Base-by-base conservation (phyloP, 2,113 vertebrate species). In the Amazona guildingii region DNA sequence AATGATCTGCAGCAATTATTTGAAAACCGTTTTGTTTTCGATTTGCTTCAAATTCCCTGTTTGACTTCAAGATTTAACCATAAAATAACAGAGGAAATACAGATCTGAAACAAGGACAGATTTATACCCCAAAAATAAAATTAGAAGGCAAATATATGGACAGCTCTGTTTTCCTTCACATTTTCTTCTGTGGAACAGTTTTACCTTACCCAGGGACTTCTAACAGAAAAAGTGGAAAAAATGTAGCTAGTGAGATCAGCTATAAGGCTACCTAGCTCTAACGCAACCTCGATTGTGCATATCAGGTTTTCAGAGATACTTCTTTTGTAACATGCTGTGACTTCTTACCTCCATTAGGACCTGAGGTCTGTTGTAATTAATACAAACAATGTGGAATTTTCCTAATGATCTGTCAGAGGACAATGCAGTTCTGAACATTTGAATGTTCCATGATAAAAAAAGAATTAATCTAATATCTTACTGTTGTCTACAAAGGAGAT, bases 281-380 rank as follows among this genome's bases (percentile, higher is more conserved):
- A 29, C 2, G 17, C 5, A 66, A 27, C 3, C 1, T 16, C 13
- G 39, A 15, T 27, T 6, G 3, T n/a, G 1, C 7, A 46, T 21
- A 24, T 39, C 44, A 90, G 31, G 3, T 29, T 86, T 81, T 63
- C 7, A 52, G 46, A 61, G 7, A 29, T 33, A 33, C 24, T 62
- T 80, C 2, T 81, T 62, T 46, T 55, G 10, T 51, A 75, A 67
- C 2, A 62, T 1, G 3, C 5, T 55, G 6, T 64, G 61, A 24
- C 19, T 52, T 80, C 67, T 16, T 43, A 31, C 2, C 2, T 63
- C 41, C 16, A 12, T 46, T 41, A 54, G 10, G 17, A 77, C 19
- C 15, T 59, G 74, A 69, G 9, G 10, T 64, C 23, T 63, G 6
- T 46, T 80, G n/a, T 17, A 63, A 11, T 76, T 51, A 61, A 48